Evolutionary conservation across 2,888 invertebrate species (phyloP), one percentile per base, ranked within the genome.

Genomic region (Allolobophora icterica): DNA sequence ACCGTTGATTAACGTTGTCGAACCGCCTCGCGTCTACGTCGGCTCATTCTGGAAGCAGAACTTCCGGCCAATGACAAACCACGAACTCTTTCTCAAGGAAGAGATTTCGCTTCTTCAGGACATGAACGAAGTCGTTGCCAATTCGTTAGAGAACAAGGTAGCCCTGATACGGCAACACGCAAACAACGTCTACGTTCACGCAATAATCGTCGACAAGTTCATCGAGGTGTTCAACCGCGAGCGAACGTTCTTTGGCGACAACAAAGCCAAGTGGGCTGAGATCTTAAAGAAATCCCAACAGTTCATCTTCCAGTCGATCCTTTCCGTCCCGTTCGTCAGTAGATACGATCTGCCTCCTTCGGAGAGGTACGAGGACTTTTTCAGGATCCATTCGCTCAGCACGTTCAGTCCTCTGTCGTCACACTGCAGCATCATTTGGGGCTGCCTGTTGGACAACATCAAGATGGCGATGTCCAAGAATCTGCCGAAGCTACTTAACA

Each of bases 121-220:
- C 95, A 96, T 99, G 94, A 97, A 97, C 92, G 97, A 97, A 91
- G 98, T 98, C 92, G 96, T 98, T 93, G 97, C 98, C 94, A 97
- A 97, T 96, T 96, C 98, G 93, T 98, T 98, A 93, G 98, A 98
- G 95, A 98, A 98, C 96, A 98, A 98, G 96, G 98, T 99, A 93
- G 97, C 98, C 33, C 98, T 98, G 96, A 98, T 98, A 94, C 97
- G 98, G 95, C 97, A 98, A 96, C 98, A 98, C 96, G 98, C 98
- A 94, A 98, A 98, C 93, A 97, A 98, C 94, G 98, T 99, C 93
- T 97, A 98, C 93, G 98, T 98, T 95, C 99, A 99, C 95, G 98
- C 98, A 84, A 98, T 98, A 96, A 98, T 98, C 97, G 98, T 98
- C 40, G 98, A 99, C 95, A 98, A 98, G 95, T 99, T 98, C 95